Base-by-base conservation (phyloP, 2,888 invertebrate genomes). In the Macrophya alboannulata region DNA sequence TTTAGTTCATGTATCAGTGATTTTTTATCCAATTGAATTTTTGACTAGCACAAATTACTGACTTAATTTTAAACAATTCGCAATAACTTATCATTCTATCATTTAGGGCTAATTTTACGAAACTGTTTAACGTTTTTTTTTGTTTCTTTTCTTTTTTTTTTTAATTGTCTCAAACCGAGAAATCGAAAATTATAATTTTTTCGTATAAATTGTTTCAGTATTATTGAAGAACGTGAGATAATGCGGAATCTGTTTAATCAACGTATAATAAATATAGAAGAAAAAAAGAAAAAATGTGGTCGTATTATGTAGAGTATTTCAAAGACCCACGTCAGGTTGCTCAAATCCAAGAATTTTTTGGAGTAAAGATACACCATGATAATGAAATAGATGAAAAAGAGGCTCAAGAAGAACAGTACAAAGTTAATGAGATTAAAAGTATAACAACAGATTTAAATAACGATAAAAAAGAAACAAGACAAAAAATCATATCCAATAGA, bases 341-440 rank as follows among this genome's bases (percentile, higher is more conserved):
- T 37, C 95, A 95, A 92, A 96, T 98, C 90, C 98, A 98, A 93
- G 95, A 96, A 90, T 96, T 95, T 93, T 98, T 98, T 93, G 98
- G 98, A 86, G 95, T 98, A 43, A 94, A 94, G 88, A 95, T 95
- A 90, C 88, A 90, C 81, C 88, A 89, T 43, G 31, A 21, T 43
- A 93, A 94, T 89, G 91, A 90, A 88, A n/a, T n/a, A 81, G 81
- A 89, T 12, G n/a, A 74, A 0, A 43, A 74, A 45, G 43, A 74
- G 72, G 72, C 68, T 68, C 68, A 68, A 88, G 62, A 90, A 89
- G 84, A 89, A 90, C 86, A 85, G 77, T 81, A 72, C 25, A 86
- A 74, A 40, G 87, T 86, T 51, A 77, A 65, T 12, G 87, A 86
- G 51, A 90, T 89, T 85, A 87, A 88, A 85, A 65, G 48, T 25